phyloP scores from a whole-genome alignment of 2,113 vertebrate genomes.

The Tichodroma muraria region DNA sequence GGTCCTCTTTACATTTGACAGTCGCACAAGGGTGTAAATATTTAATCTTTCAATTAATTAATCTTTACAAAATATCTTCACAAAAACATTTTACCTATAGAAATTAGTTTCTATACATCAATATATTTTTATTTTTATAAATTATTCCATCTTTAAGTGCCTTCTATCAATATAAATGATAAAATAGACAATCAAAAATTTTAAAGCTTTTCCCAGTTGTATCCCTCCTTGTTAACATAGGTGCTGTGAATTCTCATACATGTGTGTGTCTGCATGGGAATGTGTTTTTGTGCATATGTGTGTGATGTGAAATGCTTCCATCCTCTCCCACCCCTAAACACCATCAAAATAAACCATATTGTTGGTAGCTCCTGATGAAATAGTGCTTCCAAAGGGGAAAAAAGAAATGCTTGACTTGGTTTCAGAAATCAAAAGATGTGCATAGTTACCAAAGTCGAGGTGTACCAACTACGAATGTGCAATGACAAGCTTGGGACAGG shows the following conservation, averaged over 20 bases:
- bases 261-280: not conserved
- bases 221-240: conserved; percentile 68
- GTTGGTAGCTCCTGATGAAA: conserved; percentile 56
- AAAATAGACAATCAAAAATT: conserved; percentile 82
- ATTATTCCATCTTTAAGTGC: conserved; percentile 86
- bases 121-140: conserved; percentile 85
- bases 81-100: conserved; percentile 80
- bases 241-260: conserved; percentile 66
- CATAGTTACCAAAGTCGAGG: conserved; percentile 78
- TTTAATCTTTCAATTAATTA: conserved; percentile 72
- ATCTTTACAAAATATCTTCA: conserved; percentile 80
- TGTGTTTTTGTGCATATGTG: not conserved
- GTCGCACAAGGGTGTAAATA: conserved; percentile 66
- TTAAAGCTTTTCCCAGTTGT: conserved; percentile 73
- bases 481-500: conserved; percentile 62
- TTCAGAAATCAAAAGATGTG: conserved; percentile 73
- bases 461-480: conserved; percentile 73
- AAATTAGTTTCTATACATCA: conserved; percentile 83
- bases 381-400: conserved; percentile 43
- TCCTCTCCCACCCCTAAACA: conserved; percentile 57
- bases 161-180: conserved; percentile 86
- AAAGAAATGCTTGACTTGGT: conserved; percentile 62
- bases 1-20: conserved; percentile 68
- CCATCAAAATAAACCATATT: conserved; percentile 34
- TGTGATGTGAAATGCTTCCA: conserved; percentile 51